Percentiles rank a stretch among this genome's conserved stretches.
Conservation (phyloP, 2,888 invertebrate species). For the Resseliella maxima region DNA sequence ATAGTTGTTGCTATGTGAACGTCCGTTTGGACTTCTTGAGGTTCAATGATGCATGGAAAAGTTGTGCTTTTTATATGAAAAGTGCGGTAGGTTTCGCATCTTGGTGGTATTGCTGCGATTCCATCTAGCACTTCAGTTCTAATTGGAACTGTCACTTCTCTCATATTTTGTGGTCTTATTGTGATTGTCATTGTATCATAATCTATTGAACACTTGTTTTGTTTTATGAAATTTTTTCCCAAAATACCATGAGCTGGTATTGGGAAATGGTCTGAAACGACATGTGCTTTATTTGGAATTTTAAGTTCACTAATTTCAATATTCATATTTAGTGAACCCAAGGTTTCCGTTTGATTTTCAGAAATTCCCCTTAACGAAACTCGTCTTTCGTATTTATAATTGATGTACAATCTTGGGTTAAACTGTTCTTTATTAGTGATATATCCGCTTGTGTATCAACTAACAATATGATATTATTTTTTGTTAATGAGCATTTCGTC, state of each 20-base stretch:
- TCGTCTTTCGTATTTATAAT: background rate
- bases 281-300: background rate
- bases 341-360: background rate
- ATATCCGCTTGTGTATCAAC: conserved; percentile 5
- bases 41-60: background rate
- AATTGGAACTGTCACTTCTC: background rate
- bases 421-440: conserved; percentile 1
- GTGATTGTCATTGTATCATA: background rate
- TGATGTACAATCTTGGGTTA: background rate
- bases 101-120: conserved; percentile 3
- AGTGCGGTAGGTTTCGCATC: background rate
- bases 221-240: conserved; percentile 15
- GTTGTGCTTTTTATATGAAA: background rate
- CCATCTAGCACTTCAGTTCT: background rate
- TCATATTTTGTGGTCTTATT: background rate
- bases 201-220: background rate
- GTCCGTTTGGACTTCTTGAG: background rate
- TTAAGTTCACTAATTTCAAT: background rate
- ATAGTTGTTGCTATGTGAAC: background rate
- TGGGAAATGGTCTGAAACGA: background rate
- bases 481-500: background rate
- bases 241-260: conserved; percentile 38
- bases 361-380: background rate
- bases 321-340: background rate
- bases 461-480: background rate